These are phyloP conservation scores for Hystrix cristata DNA, from an alignment of 2,113 vertebrate genomes.

Conservation along the genomic window DNA sequence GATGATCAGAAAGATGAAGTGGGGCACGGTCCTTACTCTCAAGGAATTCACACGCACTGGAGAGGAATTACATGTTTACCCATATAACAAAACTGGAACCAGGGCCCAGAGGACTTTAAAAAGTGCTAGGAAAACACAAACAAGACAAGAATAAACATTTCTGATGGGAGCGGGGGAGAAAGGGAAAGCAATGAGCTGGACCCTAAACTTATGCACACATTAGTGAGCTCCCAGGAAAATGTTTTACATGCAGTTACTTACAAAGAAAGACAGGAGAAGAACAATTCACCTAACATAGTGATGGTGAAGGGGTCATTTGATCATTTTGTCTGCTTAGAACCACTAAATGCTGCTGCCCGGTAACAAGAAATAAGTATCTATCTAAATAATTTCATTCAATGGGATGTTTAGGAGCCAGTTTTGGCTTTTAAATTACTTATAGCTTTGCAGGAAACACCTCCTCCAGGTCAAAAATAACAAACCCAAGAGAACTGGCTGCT, in stretches of 20 bases:
- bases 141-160: conserved; percentile 22
- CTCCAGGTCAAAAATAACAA: conserved; percentile 79
- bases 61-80: conserved; percentile 47
- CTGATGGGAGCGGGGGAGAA: not conserved
- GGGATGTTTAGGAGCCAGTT: conserved; percentile 49
- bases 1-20: conserved; percentile 11
- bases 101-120: not conserved
- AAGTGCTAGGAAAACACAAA: conserved; percentile 9
- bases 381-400: not conserved
- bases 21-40: conserved; percentile 10
- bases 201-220: not conserved
- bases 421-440: conserved; percentile 50
- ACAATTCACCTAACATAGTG: not conserved
- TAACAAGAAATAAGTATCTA: conserved; percentile 46
- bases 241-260: not conserved
- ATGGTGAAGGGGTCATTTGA: not conserved
- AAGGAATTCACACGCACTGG: conserved; percentile 39
- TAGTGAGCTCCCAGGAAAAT: not conserved
- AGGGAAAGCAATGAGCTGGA: not conserved
- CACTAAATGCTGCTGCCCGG: conserved; percentile 7
- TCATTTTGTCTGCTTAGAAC: conserved; percentile 19
- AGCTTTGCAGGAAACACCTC: conserved; percentile 68
- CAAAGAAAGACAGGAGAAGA: conserved; percentile 23
- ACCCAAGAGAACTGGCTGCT: conserved; percentile 55
- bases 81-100: not conserved